These are phyloP conservation scores for Epinotia demarniana DNA, from an alignment of 2,888 invertebrate species.

Conservation along the genomic window DNA sequence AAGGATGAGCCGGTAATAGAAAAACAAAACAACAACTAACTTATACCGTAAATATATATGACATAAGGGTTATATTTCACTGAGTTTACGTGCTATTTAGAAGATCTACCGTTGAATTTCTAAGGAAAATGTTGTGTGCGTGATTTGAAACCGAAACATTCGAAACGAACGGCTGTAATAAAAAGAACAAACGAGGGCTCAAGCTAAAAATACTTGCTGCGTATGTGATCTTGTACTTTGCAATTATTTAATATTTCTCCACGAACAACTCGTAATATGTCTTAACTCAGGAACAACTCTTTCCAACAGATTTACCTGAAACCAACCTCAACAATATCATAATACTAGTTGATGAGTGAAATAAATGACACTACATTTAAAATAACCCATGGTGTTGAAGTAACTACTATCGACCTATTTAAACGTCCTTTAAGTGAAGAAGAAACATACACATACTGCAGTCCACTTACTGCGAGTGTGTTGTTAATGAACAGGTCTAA, in stretches of 20 bases:
- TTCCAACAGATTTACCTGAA: too few relatives aligned
- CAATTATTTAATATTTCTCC: not conserved
- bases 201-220: not conserved
- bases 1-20: constrained; percentile 43
- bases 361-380: not conserved
- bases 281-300: too few relatives aligned
- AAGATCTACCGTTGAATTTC: constrained; percentile 16
- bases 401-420: not conserved
- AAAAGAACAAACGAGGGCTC: not conserved
- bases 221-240: not conserved
- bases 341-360: too few relatives aligned
- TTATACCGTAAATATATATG: not conserved
- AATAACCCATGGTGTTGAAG: not conserved
- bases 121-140: constrained; percentile 24
- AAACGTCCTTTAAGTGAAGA: not conserved
- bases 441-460: not conserved
- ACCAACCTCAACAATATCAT: too few relatives aligned
- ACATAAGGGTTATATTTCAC: not conserved
- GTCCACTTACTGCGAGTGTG: not conserved
- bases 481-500: not conserved
- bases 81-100: not conserved
- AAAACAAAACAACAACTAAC: constrained; percentile 1
- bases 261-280: too few relatives aligned
- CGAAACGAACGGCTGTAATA: not conserved
- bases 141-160: constrained; percentile 24